Base-by-base conservation (phyloP, 1,140 invertebrate species). In the Penaeus indicus region DNA sequence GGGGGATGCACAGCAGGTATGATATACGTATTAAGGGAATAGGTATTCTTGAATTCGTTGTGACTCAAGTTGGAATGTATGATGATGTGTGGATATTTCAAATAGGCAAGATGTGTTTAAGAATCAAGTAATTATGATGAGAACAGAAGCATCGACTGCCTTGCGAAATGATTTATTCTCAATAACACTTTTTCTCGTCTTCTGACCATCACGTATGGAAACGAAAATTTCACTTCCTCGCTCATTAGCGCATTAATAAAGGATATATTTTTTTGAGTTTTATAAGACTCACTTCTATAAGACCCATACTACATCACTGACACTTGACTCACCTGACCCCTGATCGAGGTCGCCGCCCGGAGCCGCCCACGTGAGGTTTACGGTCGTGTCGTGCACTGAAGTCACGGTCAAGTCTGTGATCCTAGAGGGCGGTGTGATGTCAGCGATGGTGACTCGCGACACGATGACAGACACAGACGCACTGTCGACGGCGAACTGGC, bases 331-430 rank as follows among this genome's bases (percentile, higher is more conserved):
- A 91, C 90, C 90, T 91, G 88, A 85, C 11, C 85, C 90, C 62
- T 89, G 88, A 61, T 91, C 90, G 19, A 91, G 85, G 27, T 91
- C 85, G 3, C 90, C 90, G 4, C 90, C 90, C 21, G 90, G 90
- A 11, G 90, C 88, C n/a, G 84, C 78, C 90, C 90, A 91, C 22
- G 88, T 87, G 25, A 91, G 80, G 79, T 91, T 91, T 60, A 91
- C 90, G 7, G 83, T 61, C 25, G 85, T 88, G 61, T 89, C 62
- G 18, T 80, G 84, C 10, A 85, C 25, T 18, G 63, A 75, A 22
- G 77, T 87, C 38, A 91, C 90, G 1, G 69, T 27, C 27, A 91
- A 78, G 85, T 89, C 87, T 10, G 90, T 91, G 61, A 91, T 83
- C 7, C 90, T 79, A 38, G 90, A 91, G 2, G 90, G 90, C n/a